Conservation (phyloP, 2,888 invertebrate species). For the Conomelus anceps region DNA sequence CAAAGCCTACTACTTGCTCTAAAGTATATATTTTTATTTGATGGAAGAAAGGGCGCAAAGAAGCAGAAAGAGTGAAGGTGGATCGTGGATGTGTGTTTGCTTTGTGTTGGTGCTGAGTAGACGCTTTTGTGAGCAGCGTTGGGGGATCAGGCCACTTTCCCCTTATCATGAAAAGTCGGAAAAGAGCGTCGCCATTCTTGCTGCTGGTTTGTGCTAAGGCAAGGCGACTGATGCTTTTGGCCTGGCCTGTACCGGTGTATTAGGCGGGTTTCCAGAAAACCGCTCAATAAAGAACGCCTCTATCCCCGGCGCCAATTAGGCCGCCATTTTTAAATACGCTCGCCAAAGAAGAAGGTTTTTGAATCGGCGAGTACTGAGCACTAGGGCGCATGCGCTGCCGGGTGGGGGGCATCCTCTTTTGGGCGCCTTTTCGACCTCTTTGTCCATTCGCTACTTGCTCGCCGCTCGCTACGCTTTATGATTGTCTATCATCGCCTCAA, state of each 20-base stretch:
- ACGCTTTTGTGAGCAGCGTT: not conserved
- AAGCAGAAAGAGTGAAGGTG: not conserved
- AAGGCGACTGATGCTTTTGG: not conserved
- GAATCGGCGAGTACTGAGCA: not conserved
- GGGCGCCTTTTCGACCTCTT: not conserved
- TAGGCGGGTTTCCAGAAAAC: conserved; percentile 19
- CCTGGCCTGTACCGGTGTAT: not conserved
- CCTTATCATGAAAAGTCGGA: not conserved
- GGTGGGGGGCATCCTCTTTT: not conserved
- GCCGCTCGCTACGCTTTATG: not conserved
- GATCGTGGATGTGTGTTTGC: not conserved
- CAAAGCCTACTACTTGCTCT: not conserved
- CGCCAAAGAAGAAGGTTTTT: conserved; percentile 21
- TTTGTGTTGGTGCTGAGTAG: not conserved
- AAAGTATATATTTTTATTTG: not conserved
- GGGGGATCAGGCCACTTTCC: not conserved
- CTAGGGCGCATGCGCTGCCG: not conserved
- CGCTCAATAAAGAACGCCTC: conserved; percentile 27
- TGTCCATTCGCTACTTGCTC: not conserved
- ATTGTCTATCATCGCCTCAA: not conserved
- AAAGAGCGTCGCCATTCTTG: not conserved
- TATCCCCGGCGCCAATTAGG: conserved; percentile 25
- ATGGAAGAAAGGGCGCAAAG: not conserved
- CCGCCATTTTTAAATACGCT: conserved; percentile 28
- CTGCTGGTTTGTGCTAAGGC: not conserved